phyloP scores from a whole-genome alignment of 2,888 invertebrate species.

The Sabatieria punctata region DNA sequence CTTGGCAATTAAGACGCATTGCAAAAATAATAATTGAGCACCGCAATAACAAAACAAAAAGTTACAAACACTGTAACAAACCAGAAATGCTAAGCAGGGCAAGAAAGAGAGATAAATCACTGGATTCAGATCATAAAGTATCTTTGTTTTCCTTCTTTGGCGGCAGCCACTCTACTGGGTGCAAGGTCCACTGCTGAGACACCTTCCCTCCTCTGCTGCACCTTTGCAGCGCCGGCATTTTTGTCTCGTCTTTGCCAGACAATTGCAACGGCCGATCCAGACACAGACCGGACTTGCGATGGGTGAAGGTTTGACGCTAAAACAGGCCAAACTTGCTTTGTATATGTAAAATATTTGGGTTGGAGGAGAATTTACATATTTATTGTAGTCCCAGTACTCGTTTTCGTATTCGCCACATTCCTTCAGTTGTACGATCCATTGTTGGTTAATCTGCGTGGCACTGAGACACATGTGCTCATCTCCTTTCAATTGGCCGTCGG shows the following conservation, averaged over 20 bases:
- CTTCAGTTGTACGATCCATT: constrained; percentile 25
- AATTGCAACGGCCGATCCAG: not conserved
- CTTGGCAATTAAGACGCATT: too few species aligned
- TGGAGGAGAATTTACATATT: constrained; percentile 12
- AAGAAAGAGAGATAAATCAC: too few species aligned
- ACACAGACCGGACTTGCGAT: constrained; percentile 7
- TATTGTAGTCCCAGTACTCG: constrained; percentile 23
- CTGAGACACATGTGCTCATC: constrained; percentile 26
- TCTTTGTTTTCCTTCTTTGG: too few species aligned
- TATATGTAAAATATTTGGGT: not conserved
- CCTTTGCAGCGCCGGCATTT: constrained; percentile 4
- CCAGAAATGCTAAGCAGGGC: too few species aligned
- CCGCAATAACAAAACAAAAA: too few species aligned
- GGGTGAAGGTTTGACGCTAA: constrained; percentile 1
- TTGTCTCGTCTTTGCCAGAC: not conserved
- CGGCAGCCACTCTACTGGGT: too few species aligned
- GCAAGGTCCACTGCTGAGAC: too few species aligned
- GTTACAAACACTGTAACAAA: too few species aligned
- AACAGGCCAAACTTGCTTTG: not conserved
- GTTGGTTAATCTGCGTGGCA: constrained; percentile 9
- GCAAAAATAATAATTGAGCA: too few species aligned
- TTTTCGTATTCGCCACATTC: constrained; percentile 26
- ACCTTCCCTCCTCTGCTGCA: too few species aligned
- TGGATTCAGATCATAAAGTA: too few species aligned
- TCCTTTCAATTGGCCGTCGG: constrained; percentile 19